Base-by-base conservation (phyloP, 92 coral and sea anemone genomes). In the Heteractis magnifica region DNA sequence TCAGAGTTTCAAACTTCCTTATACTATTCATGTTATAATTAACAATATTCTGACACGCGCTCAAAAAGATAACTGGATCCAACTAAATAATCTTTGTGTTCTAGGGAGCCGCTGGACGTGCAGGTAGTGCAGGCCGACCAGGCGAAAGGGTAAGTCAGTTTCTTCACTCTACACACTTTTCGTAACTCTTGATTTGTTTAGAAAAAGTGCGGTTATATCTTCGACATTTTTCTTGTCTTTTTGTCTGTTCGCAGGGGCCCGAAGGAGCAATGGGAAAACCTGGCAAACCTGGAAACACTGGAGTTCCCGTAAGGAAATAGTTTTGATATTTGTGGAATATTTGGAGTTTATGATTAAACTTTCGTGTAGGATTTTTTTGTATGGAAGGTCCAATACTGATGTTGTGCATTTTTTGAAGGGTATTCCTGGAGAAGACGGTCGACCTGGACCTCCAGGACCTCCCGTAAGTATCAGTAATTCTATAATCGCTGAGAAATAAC, bases 381-480 rank as follows among this genome's bases (percentile, higher is more conserved):
- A 34, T 34, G 44, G 44, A 34, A 34, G 44, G 44, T 34, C 44
- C 44, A 13, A 55, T 62, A 62, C 16, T 62, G 26, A 55, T 62
- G 70, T 79, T 34, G 20, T 80, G 56, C 34, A 21, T 41, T 59
- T 64, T 56, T 26, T 60, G 6, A n/a, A 90, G 93, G 93, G 93
- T 18, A 34, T 19, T 34, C 83, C 89, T 83, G 93, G 93, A 79
- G 91, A 87, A 51, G 85, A 84, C 87, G 93, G 93, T 34, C 72
- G 91, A 80, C 65, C 86, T 49, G 93, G 93, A 56, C 53, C 87
- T 14, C 90, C 93, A 51, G 93, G 93, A 84, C 15, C 86, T 13
- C 91, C 86, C 56, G 93, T 90, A 85, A 51, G 73, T 62, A 20
- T 4, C 26, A 19, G 10, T 77, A 76, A 21, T 84, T 80, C 74